These are phyloP conservation scores for Jaculus jaculus DNA, from an alignment of 2,113 vertebrate genomes.

Conservation along the genomic window DNA sequence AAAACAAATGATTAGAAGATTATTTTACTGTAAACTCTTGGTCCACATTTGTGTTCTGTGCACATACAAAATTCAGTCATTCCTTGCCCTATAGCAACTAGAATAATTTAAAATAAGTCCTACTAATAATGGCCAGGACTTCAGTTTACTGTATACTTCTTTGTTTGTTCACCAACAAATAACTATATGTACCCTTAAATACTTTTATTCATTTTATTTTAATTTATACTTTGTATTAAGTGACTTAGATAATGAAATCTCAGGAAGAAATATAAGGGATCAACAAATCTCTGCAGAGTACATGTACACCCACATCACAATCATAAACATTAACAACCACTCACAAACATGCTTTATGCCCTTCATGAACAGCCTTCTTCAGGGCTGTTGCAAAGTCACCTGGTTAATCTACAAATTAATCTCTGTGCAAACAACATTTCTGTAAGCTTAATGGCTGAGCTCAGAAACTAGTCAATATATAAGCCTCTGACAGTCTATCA, in stretches of 20 bases:
- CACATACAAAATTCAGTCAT: fast-evolving
- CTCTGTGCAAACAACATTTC: slow-evolving; percentile 47
- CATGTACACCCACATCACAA: background rate
- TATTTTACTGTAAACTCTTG: background rate
- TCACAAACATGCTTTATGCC: slow-evolving; percentile 47
- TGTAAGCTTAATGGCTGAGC: background rate
- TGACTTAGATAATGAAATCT: slow-evolving; percentile 10
- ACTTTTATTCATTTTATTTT: background rate
- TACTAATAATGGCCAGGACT: background rate
- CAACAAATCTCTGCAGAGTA: background rate
- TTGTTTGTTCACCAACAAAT: background rate
- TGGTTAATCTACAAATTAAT: slow-evolving; percentile 68
- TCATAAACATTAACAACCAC: background rate
- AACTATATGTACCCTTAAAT: background rate
- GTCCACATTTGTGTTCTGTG: background rate
- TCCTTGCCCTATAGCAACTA: background rate
- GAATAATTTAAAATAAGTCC: background rate
- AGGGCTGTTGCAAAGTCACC: slow-evolving; percentile 52
- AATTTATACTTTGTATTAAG: background rate
- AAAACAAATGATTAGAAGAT: background rate
- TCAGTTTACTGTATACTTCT: background rate
- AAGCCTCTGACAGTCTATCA: background rate
- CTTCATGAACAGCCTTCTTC: slow-evolving; percentile 42
- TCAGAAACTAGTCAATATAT: background rate
- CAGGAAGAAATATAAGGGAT: background rate